Conservation (phyloP, 2,113 vertebrate genomes). For the Rhabdornis inornatus region DNA sequence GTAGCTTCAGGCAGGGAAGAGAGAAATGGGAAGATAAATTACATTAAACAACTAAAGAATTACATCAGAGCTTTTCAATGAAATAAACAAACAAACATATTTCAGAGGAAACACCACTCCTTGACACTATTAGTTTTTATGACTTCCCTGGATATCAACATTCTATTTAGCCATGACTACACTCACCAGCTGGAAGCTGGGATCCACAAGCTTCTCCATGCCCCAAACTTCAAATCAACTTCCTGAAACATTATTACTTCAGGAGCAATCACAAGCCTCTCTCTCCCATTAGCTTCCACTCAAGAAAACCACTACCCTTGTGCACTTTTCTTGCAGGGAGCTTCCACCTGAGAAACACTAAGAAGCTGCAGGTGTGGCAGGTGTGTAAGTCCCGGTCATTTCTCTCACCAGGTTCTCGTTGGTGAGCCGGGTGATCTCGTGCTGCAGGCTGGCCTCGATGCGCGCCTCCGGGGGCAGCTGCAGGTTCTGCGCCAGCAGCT, state of each 20-base stretch:
- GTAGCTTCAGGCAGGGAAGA: neutral
- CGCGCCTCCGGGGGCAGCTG: conserved; percentile 96
- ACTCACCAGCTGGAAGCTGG: neutral
- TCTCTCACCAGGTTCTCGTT: conserved; percentile 92
- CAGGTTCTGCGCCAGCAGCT: conserved; percentile 94
- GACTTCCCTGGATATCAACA: neutral
- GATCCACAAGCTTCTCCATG: neutral
- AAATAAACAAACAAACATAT: neutral
- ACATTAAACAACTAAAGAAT: neutral
- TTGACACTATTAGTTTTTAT: neutral
- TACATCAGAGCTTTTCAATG: neutral
- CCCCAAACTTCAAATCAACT: neutral
- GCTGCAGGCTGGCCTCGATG: conserved; percentile 96
- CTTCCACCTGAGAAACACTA: neutral
- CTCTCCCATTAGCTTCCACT: neutral
- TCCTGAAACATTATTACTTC: neutral
- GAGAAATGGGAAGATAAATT: neutral
- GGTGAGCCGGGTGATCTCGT: conserved; percentile 96
- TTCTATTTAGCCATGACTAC: neutral
- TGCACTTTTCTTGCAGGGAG: neutral
- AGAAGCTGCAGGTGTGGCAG: neutral
- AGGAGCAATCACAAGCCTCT: neutral
- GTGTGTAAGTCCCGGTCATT: accelerated
- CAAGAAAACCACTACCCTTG: neutral
- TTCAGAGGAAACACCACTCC: neutral